Evolutionary conservation across 2,797 vertebrate species (phyloP).

Genomic region (Sebastes steindachneri): DNA sequence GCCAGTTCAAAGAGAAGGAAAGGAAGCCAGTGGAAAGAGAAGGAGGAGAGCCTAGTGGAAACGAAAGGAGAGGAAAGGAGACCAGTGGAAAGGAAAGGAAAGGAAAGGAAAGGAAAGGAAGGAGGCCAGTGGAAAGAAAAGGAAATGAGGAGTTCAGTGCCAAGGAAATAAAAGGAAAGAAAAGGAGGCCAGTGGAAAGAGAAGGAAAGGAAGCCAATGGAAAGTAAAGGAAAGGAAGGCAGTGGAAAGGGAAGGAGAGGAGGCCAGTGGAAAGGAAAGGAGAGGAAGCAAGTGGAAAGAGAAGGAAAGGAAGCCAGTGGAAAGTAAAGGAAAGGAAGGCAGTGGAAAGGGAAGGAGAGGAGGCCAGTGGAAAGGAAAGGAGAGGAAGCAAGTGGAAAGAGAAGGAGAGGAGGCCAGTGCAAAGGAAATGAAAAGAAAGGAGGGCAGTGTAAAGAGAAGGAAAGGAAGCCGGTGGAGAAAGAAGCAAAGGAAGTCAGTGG

Average conservation of each 20-base stretch:
- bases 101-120: not conserved
- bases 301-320: too few species aligned
- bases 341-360: not conserved
- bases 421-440: not conserved
- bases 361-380: too few species aligned
- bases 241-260: not conserved
- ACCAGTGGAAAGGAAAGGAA: not conserved
- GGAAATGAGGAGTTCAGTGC: not conserved
- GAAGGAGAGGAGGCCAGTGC: not conserved
- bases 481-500: not conserved
- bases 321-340: too few species aligned
- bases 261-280: not conserved
- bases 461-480: not conserved
- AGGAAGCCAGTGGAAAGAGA: not conserved
- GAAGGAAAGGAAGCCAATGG: not conserved
- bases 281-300: rapidly evolving
- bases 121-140: not conserved
- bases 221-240: not conserved
- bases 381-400: too few species aligned
- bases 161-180: not conserved
- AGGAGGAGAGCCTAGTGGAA: not conserved
- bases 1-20: not conserved
- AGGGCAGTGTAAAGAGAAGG: not conserved
- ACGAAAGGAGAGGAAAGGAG: not conserved
- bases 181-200: not conserved